These are phyloP conservation scores for Oophaga pumilio DNA, from an alignment of 2,113 vertebrate genomes.

Conservation along the genomic window DNA sequence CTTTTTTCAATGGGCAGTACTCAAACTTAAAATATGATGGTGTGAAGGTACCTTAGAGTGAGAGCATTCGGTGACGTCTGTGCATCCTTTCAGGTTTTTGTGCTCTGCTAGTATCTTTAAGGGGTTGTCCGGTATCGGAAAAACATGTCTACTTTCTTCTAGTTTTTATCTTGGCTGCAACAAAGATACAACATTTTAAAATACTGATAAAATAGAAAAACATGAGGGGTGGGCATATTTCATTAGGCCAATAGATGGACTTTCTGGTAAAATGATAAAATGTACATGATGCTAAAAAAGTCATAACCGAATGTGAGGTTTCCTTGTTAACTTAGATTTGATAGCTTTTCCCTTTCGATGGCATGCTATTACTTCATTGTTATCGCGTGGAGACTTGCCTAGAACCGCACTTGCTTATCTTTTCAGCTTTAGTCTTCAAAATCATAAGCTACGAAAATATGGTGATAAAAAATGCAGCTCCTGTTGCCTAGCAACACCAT, in stretches of 20 bases:
- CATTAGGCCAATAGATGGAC: too few species aligned
- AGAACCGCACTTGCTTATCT: background rate
- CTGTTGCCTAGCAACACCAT: slow-evolving; percentile 58
- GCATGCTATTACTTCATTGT: background rate
- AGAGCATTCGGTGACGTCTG: too few species aligned
- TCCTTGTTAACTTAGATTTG: background rate
- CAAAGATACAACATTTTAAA: background rate
- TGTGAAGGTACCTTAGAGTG: too few species aligned
- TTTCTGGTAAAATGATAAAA: too few species aligned
- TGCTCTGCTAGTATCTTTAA: too few species aligned
- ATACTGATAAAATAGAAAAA: background rate
- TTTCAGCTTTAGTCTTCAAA: slow-evolving; percentile 39
- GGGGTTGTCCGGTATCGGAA: too few species aligned
- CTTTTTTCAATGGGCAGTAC: too few species aligned
- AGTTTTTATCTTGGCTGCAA: too few species aligned
- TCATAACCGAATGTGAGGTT: background rate
- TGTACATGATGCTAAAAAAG: background rate
- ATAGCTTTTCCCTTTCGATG: background rate
- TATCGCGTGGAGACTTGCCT: background rate
- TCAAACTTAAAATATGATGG: too few species aligned
- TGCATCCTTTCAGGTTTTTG: too few species aligned
- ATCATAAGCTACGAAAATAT: slow-evolving; percentile 55
- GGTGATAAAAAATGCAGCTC: slow-evolving; percentile 51
- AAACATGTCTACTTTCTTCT: too few species aligned
- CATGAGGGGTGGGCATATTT: too few species aligned